Conservation (phyloP, 2,888 invertebrate genomes). For the Cristatella mucedo region DNA sequence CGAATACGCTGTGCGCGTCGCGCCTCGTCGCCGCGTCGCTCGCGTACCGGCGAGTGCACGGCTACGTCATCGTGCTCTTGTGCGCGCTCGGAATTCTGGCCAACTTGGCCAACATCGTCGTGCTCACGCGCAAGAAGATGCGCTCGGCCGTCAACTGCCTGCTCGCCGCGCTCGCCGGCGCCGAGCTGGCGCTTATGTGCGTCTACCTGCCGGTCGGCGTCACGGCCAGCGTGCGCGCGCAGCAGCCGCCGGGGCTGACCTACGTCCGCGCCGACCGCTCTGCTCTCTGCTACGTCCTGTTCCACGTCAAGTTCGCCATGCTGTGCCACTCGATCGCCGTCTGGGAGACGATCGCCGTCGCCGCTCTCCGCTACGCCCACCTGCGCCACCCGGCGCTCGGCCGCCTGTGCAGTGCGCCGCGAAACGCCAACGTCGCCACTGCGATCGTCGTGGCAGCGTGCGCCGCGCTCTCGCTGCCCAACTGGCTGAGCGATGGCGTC, state of each 20-base stretch:
- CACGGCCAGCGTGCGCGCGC: too few relatives aligned
- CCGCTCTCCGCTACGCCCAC: slow-evolving; percentile 66
- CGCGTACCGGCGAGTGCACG: too few relatives aligned
- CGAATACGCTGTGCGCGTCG: too few relatives aligned
- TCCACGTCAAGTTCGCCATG: slow-evolving; percentile 77
- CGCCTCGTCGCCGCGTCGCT: too few relatives aligned
- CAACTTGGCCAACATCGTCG: slow-evolving; percentile 74
- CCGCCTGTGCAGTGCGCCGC: slow-evolving; percentile 63
- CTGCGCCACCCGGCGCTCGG: slow-evolving; percentile 61
- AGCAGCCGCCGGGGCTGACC: too few relatives aligned
- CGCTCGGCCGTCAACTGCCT: slow-evolving; percentile 74
- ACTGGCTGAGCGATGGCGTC: too few relatives aligned
- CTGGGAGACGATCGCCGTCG: slow-evolving; percentile 76
- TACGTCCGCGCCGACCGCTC: slow-evolving; percentile 27
- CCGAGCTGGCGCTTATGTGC: slow-evolving; percentile 72
- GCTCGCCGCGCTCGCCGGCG: slow-evolving; percentile 60
- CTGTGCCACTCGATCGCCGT: slow-evolving; percentile 76
- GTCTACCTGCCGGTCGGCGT: slow-evolving; percentile 79
- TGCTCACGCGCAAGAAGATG: slow-evolving; percentile 77
- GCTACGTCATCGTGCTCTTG: slow-evolving; percentile 66
- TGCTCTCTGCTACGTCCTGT: slow-evolving; percentile 40
- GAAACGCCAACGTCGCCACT: slow-evolving; percentile 64
- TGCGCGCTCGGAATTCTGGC: slow-evolving; percentile 78
- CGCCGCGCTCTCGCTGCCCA: slow-evolving; percentile 64
- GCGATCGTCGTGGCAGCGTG: slow-evolving; percentile 68